These are phyloP conservation scores for Drosophila lacertosa DNA, from an alignment of 1,140 invertebrate genomes.

Conservation along the genomic window DNA sequence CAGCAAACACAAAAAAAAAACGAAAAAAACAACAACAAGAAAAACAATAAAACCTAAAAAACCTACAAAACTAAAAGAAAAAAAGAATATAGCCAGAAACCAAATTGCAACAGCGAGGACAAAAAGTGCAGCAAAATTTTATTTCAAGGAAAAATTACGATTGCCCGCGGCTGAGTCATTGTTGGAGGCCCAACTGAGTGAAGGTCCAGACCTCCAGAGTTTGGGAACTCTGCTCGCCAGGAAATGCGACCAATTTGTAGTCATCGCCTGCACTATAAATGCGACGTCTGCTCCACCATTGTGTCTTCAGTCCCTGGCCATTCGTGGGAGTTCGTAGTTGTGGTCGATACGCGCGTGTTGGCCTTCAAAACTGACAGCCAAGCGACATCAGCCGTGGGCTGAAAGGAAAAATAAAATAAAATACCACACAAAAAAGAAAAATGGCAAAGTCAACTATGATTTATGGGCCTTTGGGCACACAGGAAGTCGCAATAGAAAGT, in stretches of 20 bases:
- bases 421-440: conserved; percentile 11
- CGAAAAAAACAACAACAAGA: no score
- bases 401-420: conserved; percentile 22
- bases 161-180: conserved; percentile 57
- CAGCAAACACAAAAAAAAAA: conserved; percentile 58
- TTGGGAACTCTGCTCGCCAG: conserved; percentile 51
- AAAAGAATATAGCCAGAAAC: conserved; percentile 27
- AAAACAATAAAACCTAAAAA: conserved; percentile 26
- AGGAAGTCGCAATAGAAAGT: conserved; percentile 43
- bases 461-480: conserved; percentile 49
- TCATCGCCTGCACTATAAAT: conserved; percentile 42
- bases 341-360: conserved; percentile 53
- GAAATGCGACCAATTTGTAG: conserved; percentile 78
- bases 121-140: conserved; percentile 16
- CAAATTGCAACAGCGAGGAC: conserved; percentile 49
- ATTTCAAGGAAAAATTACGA: conserved; percentile 34
- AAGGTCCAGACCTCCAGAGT: conserved; percentile 1
- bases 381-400: conserved; percentile 56
- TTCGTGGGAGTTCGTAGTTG: conserved; percentile 18
- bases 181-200: conserved; percentile 18
- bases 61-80: not conserved
- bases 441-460: conserved; percentile 64
- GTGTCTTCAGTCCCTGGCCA: conserved; percentile 7
- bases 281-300: conserved; percentile 12
- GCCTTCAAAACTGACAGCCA: conserved; percentile 74